Evolutionary conservation across 2,888 invertebrate species (phyloP).

Genomic region (Nysson spinosus): DNA sequence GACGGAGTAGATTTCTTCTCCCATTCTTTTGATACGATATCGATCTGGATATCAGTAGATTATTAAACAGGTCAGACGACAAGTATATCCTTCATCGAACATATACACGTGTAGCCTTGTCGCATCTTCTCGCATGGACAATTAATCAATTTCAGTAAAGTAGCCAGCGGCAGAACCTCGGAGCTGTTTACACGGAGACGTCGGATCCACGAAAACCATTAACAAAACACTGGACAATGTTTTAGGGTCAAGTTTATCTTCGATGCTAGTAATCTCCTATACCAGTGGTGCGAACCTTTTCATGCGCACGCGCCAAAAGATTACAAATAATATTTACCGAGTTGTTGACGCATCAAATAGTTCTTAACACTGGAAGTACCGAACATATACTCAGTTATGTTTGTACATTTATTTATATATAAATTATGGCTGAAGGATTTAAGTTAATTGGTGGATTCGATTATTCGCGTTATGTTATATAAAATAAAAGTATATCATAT

Average conservation of each 20-base stretch:
- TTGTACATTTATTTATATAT: too few species aligned
- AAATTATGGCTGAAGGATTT: too few species aligned
- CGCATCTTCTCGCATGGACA: constrained; percentile 7
- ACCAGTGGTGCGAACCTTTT: neutral
- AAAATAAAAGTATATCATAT: too few species aligned
- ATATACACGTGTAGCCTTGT: constrained; percentile 22
- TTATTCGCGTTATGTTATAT: too few species aligned
- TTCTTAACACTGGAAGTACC: too few species aligned
- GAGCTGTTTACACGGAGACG: neutral
- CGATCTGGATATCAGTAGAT: constrained; percentile 31
- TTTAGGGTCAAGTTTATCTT: neutral
- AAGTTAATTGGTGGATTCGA: too few species aligned
- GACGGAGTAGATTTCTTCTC: constrained; percentile 14
- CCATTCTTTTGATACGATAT: constrained; percentile 12
- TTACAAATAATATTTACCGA: too few species aligned
- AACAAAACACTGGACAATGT: neutral
- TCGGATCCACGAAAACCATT: neutral
- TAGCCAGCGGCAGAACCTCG: neutral
- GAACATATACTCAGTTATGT: too few species aligned
- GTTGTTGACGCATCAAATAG: too few species aligned
- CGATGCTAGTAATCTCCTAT: neutral
- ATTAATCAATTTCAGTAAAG: constrained; percentile 29
- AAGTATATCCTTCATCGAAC: constrained; percentile 10
- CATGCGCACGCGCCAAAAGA: too few species aligned
- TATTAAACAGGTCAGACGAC: constrained; percentile 27